A percentile compares a stretch with the other conserved stretches of the same genome.
Conservation (phyloP, 92 coral and sea anemone species). For the Virgularia gustaviana region DNA sequence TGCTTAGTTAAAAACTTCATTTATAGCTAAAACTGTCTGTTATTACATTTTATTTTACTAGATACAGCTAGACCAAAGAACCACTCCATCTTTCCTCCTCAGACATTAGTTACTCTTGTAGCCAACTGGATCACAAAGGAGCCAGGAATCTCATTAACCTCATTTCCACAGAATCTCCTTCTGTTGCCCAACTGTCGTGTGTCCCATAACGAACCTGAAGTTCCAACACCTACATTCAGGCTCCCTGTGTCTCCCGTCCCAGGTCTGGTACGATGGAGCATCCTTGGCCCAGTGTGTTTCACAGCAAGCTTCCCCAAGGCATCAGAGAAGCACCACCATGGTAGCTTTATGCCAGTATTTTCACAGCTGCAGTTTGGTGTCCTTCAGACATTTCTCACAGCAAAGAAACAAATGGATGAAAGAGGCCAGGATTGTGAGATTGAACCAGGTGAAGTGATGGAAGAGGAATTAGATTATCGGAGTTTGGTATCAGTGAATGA, state of each 20-base stretch:
- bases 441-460: slow-evolving; percentile 98
- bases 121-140: slow-evolving; percentile 79
- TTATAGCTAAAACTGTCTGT: too few relatives aligned
- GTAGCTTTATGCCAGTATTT: slow-evolving; percentile 49
- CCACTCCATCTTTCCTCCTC: slow-evolving; percentile 56
- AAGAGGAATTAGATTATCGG: slow-evolving; percentile 51
- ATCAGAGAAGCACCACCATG: slow-evolving; percentile 12
- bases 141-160: slow-evolving; percentile 69
- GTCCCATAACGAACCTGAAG: slow-evolving; percentile 20
- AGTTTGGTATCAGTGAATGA: slow-evolving; percentile 24
- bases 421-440: slow-evolving; percentile 76
- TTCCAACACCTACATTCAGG: slow-evolving; percentile 36
- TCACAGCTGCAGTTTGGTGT: slow-evolving; percentile 90
- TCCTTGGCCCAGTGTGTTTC: slow-evolving; percentile 55
- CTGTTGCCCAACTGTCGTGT: slow-evolving; percentile 63
- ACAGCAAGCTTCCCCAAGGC: background rate
- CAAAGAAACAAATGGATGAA: slow-evolving; percentile 63
- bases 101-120: slow-evolving; percentile 65
- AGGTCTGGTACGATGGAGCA: slow-evolving; percentile 64
- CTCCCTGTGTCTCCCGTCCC: slow-evolving; percentile 51
- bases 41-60: slow-evolving; percentile 11
- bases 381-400: slow-evolving; percentile 76
- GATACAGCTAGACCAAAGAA: slow-evolving; percentile 24
- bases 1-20: too few relatives aligned
- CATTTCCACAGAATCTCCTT: slow-evolving; percentile 62